Evolutionary conservation across 92 coral and sea anemone species (phyloP).

Genomic region (Parazoanthus darwini): DNA sequence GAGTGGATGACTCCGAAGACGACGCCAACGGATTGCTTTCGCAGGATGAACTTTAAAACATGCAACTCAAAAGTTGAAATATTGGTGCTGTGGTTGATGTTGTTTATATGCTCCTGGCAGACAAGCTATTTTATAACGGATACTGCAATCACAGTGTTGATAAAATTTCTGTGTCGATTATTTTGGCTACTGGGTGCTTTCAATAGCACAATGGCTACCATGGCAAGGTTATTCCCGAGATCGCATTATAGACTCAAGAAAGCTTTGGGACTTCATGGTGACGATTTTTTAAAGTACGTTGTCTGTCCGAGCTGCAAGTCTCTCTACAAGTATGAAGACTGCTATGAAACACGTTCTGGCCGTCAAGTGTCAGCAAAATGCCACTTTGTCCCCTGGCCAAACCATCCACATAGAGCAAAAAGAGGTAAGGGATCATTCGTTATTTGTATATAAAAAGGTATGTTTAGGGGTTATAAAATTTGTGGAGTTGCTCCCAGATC

Average conservation of each 20-base stretch:
- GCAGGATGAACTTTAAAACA: too few relatives aligned
- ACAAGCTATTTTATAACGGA: constrained; percentile 39
- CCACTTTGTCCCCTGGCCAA: constrained; percentile 53
- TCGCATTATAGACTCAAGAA: constrained; percentile 46
- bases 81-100: constrained; percentile 48
- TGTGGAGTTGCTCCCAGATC: too few relatives aligned
- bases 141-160: constrained; percentile 43
- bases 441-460: too few relatives aligned
- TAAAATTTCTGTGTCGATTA: constrained; percentile 48
- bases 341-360: constrained; percentile 23
- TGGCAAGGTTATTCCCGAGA: constrained; percentile 17
- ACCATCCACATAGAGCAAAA: constrained; percentile 55
- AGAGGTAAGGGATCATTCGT: not conserved
- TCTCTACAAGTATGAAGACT: constrained; percentile 48
- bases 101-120: constrained; percentile 45
- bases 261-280: constrained; percentile 36
- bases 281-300: constrained; percentile 44
- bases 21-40: too few relatives aligned
- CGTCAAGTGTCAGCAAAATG: constrained; percentile 47
- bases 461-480: too few relatives aligned
- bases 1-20: too few relatives aligned
- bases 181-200: constrained; percentile 46
- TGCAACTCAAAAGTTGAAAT: constrained; percentile 21
- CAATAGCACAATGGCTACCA: constrained; percentile 39
- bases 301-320: constrained; percentile 49